Evolutionary conservation across 2,797 vertebrate species (phyloP).

Genomic region (Lagodon rhomboides): DNA sequence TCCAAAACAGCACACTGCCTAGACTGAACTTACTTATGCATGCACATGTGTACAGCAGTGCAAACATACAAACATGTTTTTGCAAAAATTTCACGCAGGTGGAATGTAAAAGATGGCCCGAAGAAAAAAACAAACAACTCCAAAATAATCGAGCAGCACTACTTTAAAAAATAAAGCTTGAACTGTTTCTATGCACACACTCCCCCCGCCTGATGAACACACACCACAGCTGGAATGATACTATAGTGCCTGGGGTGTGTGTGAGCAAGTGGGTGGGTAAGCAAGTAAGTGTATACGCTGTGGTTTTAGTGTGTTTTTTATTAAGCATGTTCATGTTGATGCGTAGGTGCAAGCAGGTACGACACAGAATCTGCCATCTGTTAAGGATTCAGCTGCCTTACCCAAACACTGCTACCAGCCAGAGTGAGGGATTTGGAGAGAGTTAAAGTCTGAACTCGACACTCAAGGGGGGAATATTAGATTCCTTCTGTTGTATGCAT

Average conservation of each 20-base stretch:
- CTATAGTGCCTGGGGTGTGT: constrained; percentile 40
- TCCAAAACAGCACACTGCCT: constrained; percentile 6
- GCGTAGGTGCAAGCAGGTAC: constrained; percentile 41
- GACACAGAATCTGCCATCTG: constrained; percentile 59
- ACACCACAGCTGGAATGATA: constrained; percentile 44
- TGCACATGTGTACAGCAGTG: constrained; percentile 13
- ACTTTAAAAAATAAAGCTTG: constrained; percentile 9
- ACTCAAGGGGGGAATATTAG: constrained; percentile 62
- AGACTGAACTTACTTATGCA: constrained; percentile 18
- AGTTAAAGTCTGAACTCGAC: constrained; percentile 62
- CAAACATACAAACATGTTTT: constrained; percentile 10
- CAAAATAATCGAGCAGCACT: constrained; percentile 42
- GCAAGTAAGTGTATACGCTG: constrained; percentile 23
- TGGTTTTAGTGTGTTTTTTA: constrained; percentile 23
- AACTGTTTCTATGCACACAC: constrained; percentile 47
- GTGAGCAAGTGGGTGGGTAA: constrained; percentile 43
- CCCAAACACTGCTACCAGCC: constrained; percentile 52
- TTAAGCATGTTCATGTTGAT: constrained; percentile 21
- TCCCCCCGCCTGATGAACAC: constrained; percentile 61
- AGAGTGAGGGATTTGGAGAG: constrained; percentile 61
- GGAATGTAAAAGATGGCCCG: constrained; percentile 51
- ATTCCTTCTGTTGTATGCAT: constrained; percentile 72
- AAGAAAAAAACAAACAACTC: constrained; percentile 44
- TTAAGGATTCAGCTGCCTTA: constrained; percentile 45
- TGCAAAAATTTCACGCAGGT: constrained; percentile 39